These are phyloP conservation scores for Anoplopoma fimbria DNA, from an alignment of 2,113 vertebrate species.

Conservation along the genomic window DNA sequence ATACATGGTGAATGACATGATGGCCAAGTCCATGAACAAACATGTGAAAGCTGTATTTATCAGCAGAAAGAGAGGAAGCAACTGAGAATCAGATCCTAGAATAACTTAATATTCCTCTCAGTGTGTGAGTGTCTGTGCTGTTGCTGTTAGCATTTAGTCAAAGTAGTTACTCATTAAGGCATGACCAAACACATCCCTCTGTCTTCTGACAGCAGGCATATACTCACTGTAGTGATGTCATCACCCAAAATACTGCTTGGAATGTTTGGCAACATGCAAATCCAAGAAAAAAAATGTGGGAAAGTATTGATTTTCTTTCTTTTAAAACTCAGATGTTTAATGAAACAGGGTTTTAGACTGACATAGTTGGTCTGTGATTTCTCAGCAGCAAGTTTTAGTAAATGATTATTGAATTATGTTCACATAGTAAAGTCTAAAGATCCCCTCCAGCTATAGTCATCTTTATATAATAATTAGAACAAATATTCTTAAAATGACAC, in stretches of 20 bases:
- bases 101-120: conserved; percentile 19
- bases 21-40: neutral
- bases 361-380: neutral
- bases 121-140: conserved; percentile 27
- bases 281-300: neutral
- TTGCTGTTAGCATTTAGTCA: conserved; percentile 21
- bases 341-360: neutral
- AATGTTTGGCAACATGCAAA: neutral
- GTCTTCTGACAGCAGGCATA: conserved; percentile 21
- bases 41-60: neutral
- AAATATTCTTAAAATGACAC: neutral
- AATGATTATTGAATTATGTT: neutral
- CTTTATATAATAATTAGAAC: neutral
- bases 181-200: conserved; percentile 58
- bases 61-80: neutral
- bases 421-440: neutral
- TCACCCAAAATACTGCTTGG: neutral
- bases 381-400: neutral
- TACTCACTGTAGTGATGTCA: conserved; percentile 15
- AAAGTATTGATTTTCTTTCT: neutral
- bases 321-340: neutral
- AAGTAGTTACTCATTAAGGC: conserved; percentile 73
- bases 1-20: neutral
- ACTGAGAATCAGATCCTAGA: neutral
- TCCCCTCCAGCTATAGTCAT: neutral